Evolutionary conservation across 2,888 invertebrate species (phyloP).

Genomic region (Sinhomidia bicolor): DNA sequence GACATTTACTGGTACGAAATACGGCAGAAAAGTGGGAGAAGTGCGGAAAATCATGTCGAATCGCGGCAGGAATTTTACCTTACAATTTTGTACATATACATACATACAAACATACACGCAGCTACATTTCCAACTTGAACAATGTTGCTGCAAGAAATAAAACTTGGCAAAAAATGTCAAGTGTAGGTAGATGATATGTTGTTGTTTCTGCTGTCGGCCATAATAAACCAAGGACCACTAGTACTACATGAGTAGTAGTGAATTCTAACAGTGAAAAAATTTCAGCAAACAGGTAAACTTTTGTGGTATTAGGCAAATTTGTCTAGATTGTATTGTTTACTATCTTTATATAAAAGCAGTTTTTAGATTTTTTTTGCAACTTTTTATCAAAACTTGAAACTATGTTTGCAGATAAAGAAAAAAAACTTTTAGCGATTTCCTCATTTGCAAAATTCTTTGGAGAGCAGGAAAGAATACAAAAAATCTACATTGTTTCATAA

Average conservation of each 20-base stretch:
- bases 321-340: not conserved
- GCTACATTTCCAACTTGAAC: not conserved
- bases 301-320: too few species aligned
- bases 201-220: not conserved
- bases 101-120: too few species aligned
- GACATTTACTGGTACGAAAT: not conserved
- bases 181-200: too few species aligned
- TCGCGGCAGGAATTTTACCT: not conserved
- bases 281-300: slow-evolving; percentile 6
- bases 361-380: not conserved
- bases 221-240: slow-evolving; percentile 3
- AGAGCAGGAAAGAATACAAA: not conserved
- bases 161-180: not conserved
- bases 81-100: not conserved
- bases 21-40: not conserved
- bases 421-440: not conserved
- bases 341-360: not conserved
- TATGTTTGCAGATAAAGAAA: not conserved
- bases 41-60: slow-evolving; percentile 1
- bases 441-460: slow-evolving; percentile 3
- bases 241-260: too few species aligned
- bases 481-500: too few species aligned
- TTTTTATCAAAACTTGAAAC: not conserved
- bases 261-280: slow-evolving; percentile 13
- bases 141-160: not conserved